A percentile compares a stretch with the other conserved stretches of the same genome.
Evolutionary conservation across 2,888 invertebrate species (phyloP).

Genomic region (Amblyteles armatorius): DNA sequence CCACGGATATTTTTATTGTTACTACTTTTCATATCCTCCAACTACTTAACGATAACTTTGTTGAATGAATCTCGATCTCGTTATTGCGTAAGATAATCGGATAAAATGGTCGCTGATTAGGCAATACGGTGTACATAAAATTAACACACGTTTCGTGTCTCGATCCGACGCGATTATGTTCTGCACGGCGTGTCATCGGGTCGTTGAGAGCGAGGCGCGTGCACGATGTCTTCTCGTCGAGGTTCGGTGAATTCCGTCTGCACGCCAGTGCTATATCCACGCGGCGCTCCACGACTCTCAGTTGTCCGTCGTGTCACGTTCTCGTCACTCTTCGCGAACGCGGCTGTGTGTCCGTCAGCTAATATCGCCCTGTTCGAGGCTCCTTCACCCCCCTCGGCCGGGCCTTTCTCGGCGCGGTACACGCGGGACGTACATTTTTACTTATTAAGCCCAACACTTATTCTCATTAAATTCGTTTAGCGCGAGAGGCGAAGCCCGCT

Average conservation of each 20-base stretch:
- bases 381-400: neutral
- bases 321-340: conserved; percentile 42
- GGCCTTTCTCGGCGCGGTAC: neutral
- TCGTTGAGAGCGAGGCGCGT: conserved; percentile 11
- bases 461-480: conserved; percentile 75
- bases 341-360: conserved; percentile 23
- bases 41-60: neutral
- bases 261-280: neutral
- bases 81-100: neutral
- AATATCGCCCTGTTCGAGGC: conserved; percentile 2
- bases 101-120: neutral
- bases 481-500: conserved; percentile 40
- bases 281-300: neutral
- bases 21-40: too few species aligned
- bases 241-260: conserved; percentile 6
- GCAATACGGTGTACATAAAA: neutral
- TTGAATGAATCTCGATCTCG: neutral
- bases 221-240: neutral
- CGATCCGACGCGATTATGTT: neutral
- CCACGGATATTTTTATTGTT: too few species aligned
- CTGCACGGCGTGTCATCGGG: neutral
- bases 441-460: conserved; percentile 74
- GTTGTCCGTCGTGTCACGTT: conserved; percentile 26
- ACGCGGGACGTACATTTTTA: conserved; percentile 34
- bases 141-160: neutral